These are phyloP conservation scores for Periplaneta americana DNA, from an alignment of 1,140 invertebrate genomes.

Conservation along the genomic window DNA sequence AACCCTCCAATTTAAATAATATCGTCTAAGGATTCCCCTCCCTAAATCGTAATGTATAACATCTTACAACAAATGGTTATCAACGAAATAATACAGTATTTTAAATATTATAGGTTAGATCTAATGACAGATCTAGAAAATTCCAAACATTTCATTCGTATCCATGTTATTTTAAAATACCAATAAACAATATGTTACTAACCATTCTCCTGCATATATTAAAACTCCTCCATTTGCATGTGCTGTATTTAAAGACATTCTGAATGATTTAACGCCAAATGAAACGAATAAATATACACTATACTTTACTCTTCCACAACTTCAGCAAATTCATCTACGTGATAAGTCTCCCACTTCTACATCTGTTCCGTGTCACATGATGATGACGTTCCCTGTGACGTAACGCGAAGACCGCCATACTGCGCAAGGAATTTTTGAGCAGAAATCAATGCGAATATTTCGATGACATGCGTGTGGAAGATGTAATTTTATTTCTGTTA, in stretches of 20 bases:
- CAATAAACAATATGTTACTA: slow-evolving; percentile 39
- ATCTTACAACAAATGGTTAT: too few relatives aligned
- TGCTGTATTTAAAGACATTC: slow-evolving; percentile 89
- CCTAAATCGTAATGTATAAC: too few relatives aligned
- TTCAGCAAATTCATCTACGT: not conserved
- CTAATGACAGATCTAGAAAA: not conserved
- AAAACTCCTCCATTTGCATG: slow-evolving; percentile 87
- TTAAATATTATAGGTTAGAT: not conserved
- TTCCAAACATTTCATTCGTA: not conserved
- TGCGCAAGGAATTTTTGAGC: slow-evolving; percentile 13
- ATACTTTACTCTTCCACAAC: not conserved
- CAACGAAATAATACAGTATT: too few relatives aligned
- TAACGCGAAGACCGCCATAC: not conserved
- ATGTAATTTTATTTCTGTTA: not conserved
- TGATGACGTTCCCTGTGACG: slow-evolving; percentile 18
- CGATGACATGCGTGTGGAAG: slow-evolving; percentile 23
- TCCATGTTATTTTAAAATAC: too few relatives aligned
- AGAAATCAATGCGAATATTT: slow-evolving; percentile 26
- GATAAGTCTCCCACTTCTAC: slow-evolving; percentile 8
- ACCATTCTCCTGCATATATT: slow-evolving; percentile 89
- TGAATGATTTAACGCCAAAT: not conserved
- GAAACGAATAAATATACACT: not conserved
- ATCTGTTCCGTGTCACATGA: slow-evolving; percentile 23
- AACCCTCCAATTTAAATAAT: too few relatives aligned
- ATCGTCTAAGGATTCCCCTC: too few relatives aligned